phyloP scores from a whole-genome alignment of 2,888 invertebrate species.

The Trachelus stipa region DNA sequence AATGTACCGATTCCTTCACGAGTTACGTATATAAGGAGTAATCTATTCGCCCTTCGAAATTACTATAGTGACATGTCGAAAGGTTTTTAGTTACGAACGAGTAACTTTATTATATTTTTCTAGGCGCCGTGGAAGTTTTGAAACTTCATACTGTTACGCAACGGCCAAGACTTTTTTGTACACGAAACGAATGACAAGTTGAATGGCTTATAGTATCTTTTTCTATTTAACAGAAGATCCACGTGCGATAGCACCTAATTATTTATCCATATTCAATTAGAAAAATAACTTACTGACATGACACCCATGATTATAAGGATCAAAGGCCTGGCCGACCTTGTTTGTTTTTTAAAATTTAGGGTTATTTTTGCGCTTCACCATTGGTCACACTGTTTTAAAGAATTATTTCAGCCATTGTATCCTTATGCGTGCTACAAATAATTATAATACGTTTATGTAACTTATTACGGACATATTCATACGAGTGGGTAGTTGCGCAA shows the following conservation, averaged over 20 bases:
- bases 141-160: background rate
- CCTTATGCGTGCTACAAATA: background rate
- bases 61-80: background rate
- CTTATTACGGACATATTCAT: background rate
- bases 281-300: background rate
- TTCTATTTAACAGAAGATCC: background rate
- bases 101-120: background rate
- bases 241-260: background rate
- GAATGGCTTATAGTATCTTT: background rate
- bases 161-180: background rate
- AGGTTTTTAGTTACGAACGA: background rate
- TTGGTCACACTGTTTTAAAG: background rate
- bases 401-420: background rate
- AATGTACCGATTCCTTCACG: background rate
- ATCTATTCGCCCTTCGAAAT: background rate
- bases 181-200: background rate
- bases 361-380: no score
- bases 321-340: background rate
- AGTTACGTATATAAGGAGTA: background rate
- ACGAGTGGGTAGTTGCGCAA: background rate
- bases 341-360: background rate
- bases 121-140: background rate
- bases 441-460: background rate
- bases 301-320: background rate
- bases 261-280: background rate